Evolutionary conservation across 2,113 vertebrate species (phyloP), one percentile per base, ranked within the genome.

Genomic region (Malaclemys terrapin): DNA sequence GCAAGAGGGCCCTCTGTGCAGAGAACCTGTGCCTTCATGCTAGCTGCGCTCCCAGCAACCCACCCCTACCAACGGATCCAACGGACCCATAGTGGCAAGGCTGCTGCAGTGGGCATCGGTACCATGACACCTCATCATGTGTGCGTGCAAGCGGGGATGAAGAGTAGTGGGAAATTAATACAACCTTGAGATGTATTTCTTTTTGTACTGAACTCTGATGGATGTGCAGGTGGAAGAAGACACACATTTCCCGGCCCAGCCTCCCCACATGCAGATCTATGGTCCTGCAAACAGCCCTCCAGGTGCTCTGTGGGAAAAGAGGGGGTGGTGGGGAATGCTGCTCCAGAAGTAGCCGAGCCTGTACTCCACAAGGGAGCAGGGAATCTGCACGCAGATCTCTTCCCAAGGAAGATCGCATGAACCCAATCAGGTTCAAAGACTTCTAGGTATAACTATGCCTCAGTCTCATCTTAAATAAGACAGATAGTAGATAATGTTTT

Each of bases 181-280:
- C 75, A 93, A 89, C 50, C 5, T 25, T 0, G 0, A 91, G 25
- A 56, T 1, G 0, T 0, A 4, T n/a, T 85, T 85, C 47, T 50
- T 53, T 52, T 25, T 42, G 19, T 22, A 42, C 69, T 62, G 29
- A 31, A 62, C 29, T 62, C 59, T 16, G 29, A 35, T 62, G 59
- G 6, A n/a, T 65, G 31, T 35, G 62, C 62, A 65, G 62, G 31
- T 65, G 62, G 14, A 65, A 14, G 16, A 65, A 65, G 62, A 65
- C 16, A 6, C 5, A 6, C 24, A 57, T 57, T 13, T 12, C 12
- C 57, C 27, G 6, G 12, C 3, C 62, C 31, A 65, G 16, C 31
- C 12, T 75, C 38, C 72, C 19, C 38, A 75, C 49, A 14, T 31
- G 12, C 80, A 52, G 49, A 81, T 12, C 72, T 25, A 22, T 49